A percentile compares a stretch with the other conserved stretches of the same genome.
These are phyloP conservation scores for Scolopax mira DNA, from an alignment of 2,113 vertebrate species.

Conservation along the genomic window DNA sequence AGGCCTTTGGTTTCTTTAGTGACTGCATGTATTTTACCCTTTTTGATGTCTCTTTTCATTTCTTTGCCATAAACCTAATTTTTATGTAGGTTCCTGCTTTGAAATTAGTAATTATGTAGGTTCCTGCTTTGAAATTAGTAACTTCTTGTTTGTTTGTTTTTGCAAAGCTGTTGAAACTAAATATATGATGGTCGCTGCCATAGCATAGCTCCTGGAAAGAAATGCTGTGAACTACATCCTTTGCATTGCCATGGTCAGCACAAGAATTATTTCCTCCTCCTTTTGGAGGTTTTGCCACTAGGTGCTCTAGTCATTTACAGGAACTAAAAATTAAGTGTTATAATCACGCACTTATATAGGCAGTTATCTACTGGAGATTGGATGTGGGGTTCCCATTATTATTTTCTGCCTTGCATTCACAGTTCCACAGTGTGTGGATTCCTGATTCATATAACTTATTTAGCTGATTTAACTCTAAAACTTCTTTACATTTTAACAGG, in stretches of 20 bases:
- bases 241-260: background rate
- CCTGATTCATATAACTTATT: background rate
- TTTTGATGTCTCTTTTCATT: background rate
- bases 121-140: background rate
- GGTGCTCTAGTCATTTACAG: background rate
- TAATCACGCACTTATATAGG: background rate
- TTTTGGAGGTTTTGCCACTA: background rate
- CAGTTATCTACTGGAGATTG: background rate
- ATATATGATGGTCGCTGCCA: background rate
- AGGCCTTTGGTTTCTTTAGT: background rate
- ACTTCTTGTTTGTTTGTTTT: background rate
- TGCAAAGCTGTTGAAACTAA: background rate
- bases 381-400: background rate
- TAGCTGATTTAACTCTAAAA: background rate
- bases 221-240: background rate
- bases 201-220: background rate
- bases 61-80: background rate
- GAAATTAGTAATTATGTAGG: background rate
- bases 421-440: background rate
- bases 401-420: background rate
- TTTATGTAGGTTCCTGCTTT: background rate
- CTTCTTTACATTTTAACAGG: background rate
- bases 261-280: background rate
- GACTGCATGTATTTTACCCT: background rate
- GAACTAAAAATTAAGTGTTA: background rate